Base-by-base conservation (phyloP, 2,888 invertebrate species). In the Drosophila putrida region DNA sequence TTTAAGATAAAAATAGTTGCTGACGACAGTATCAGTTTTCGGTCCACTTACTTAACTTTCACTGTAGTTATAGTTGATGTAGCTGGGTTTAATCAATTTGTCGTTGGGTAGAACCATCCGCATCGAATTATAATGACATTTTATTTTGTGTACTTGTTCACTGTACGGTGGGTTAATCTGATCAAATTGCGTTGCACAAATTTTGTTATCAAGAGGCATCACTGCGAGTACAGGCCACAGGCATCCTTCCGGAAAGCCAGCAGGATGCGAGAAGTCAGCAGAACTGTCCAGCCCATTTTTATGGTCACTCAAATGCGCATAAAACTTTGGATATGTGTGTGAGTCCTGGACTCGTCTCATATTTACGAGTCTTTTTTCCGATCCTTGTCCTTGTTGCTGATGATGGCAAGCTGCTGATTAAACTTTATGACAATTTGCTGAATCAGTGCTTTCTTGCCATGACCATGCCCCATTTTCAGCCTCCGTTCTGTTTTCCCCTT, bases 361-460 rank as follows among this genome's bases (percentile, higher is more conserved):
- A 84, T 89, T 89, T 89, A 89, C 70, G 85, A 86, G 67, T 63
- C 41, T 74, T 69, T 31, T 71, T 53, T 50, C 50, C 27, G 27
- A 41, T 31, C 10, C 39, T 50, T 55, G 36, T 64, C 43, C 50
- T 79, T 57, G 59, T 71, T 58, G 55, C 39, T 27, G 63, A 15
- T 49, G 86, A 80, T 83, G 78, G 78, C 70, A 82, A 80, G 87
- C 80, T 90, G 84, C 91, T 90, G 91, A 91, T 90, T 89, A 90
- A 90, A 91, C 83, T 87, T 88, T 84, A 90, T 90, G 90, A 83
- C 83, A 82, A 81, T 82, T 89, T 90, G 90, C 90, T 90, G 90
- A 80, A 89, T 90, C 90, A 90, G 88, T 86, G 69, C 54, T 75
- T 75, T 50, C 51, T 13, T 46, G 28, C 49, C 35, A 13, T 20